Evolutionary conservation across 2,888 invertebrate species (phyloP), one percentile per base, ranked within the genome.

Genomic region (Drosophila engyochracea): DNA sequence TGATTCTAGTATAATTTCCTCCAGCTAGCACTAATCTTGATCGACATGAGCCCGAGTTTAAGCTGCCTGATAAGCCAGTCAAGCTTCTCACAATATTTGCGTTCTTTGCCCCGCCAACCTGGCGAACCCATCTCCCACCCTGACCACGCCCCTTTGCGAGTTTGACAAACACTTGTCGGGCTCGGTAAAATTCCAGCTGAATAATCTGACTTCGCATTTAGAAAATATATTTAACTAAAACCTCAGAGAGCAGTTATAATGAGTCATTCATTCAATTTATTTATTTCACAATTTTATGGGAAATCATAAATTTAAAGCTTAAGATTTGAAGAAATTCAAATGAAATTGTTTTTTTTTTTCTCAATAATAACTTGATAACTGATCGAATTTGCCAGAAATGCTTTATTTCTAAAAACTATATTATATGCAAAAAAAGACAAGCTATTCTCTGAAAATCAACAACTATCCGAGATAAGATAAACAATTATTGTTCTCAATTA

Each of bases 1-100:
- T 19, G 52, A 60, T 44, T 44, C 60, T 33, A 65, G 75, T 77
- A 77, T 72, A 66, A 55, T 72, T 55, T 44, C 44, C 37, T 6
- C 19, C 37, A 35, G 35, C 10, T 41, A 10, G 51, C 41, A 54
- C 16, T 49, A 76, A 59, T 59, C 70, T 31, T 49, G 70, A 62
- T 72, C 54, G 25, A 31, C 31, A 37, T 37, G 39, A 66, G 31
- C 53, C 54, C 12, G 28, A 3, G n/a, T 1, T n/a, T 30, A 6
- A 39, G 57, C 28, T 28, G 19, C 28, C 47, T 19, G 61, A 71
- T 71, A 70, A 47, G 22, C 47, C 47, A 31, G 19, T 30, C 39
- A n/a, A 30, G 39, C 57, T n/a, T n/a, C 30, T n/a, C 25, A 55
- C 25, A 2, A 35, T 19, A 37, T 55, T 57, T 39, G 37, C 37